These are phyloP conservation scores for Rousettus madagascariensis DNA, from an alignment of 2,797 vertebrate species.

Conservation along the genomic window DNA sequence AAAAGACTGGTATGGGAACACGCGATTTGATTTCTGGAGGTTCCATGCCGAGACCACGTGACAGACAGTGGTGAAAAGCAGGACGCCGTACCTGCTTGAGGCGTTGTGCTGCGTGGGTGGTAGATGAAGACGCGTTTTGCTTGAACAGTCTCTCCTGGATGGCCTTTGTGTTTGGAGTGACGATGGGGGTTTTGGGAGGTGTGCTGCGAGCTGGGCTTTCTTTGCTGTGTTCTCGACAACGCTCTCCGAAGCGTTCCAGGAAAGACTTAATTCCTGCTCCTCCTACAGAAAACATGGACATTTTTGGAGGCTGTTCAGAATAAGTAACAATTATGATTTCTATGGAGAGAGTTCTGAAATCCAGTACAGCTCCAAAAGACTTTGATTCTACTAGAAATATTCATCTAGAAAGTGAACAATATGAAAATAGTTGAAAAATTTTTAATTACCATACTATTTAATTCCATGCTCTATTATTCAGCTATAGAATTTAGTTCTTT, in stretches of 20 bases:
- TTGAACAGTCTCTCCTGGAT: slow-evolving; percentile 91
- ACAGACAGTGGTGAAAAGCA: background rate
- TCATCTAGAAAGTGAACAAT: slow-evolving; percentile 21
- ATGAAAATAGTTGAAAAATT: slow-evolving; percentile 9
- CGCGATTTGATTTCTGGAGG: background rate
- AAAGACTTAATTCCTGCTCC: slow-evolving; percentile 92
- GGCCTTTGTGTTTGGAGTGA: slow-evolving; percentile 90
- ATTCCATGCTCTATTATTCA: background rate
- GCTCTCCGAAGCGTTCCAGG: slow-evolving; percentile 94
- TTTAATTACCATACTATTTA: background rate
- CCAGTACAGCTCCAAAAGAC: background rate
- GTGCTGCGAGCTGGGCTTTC: slow-evolving; percentile 82
- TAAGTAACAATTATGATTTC: background rate
- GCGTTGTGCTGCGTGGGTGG: slow-evolving; percentile 89
- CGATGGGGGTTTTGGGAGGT: slow-evolving; percentile 73
- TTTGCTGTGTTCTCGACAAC: slow-evolving; percentile 87
- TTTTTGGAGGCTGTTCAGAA: slow-evolving; percentile 30
- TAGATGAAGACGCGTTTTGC: slow-evolving; percentile 88
- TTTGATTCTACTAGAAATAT: slow-evolving; percentile 6
- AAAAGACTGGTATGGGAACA: background rate
- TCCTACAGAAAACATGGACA: slow-evolving; percentile 78
- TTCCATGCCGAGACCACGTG: background rate
- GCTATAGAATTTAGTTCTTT: background rate
- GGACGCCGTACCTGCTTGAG: slow-evolving; percentile 90
- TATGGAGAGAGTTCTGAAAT: slow-evolving; percentile 12